Conservation (phyloP, 2,888 invertebrate genomes). For the Ophion ellenae region DNA sequence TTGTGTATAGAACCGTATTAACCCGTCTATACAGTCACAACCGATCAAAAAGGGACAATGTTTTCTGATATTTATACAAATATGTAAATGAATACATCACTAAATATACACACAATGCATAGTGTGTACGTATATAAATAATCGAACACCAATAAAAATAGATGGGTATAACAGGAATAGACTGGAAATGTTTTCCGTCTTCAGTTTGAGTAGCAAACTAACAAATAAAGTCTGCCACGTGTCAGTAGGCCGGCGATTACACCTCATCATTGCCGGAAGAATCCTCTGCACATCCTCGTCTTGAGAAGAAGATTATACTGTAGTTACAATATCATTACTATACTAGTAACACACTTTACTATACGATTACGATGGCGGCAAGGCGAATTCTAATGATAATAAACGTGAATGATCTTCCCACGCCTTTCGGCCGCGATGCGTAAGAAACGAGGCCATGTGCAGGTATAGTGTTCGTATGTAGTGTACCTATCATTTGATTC, state of each 20-base stretch:
- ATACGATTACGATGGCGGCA: conserved; percentile 25
- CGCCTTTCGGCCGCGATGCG: conserved; percentile 71
- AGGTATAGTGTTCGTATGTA: neutral
- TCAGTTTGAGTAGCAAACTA: conserved; percentile 37
- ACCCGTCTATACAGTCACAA: too few relatives aligned
- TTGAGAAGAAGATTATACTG: conserved; percentile 59
- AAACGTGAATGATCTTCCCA: conserved; percentile 70
- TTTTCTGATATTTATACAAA: too few relatives aligned
- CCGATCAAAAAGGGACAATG: too few relatives aligned
- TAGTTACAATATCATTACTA: conserved; percentile 31
- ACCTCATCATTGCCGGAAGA: conserved; percentile 70
- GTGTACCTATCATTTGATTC: conserved; percentile 20
- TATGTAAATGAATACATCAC: too few relatives aligned
- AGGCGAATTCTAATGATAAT: conserved; percentile 69
- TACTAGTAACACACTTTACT: conserved; percentile 36
- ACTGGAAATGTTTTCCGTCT: conserved; percentile 7
- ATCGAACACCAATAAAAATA: neutral
- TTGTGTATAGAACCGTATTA: too few relatives aligned
- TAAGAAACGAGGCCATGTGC: conserved; percentile 45
- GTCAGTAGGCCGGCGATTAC: conserved; percentile 43
- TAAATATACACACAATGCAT: too few relatives aligned
- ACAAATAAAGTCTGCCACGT: conserved; percentile 45
- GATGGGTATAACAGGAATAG: neutral
- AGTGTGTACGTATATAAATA: neutral
- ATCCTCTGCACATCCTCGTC: conserved; percentile 70